Percentiles rank a stretch among this genome's conserved stretches.
Conservation (phyloP, 1,140 invertebrate species). For the Calliopsis andreniformis region DNA sequence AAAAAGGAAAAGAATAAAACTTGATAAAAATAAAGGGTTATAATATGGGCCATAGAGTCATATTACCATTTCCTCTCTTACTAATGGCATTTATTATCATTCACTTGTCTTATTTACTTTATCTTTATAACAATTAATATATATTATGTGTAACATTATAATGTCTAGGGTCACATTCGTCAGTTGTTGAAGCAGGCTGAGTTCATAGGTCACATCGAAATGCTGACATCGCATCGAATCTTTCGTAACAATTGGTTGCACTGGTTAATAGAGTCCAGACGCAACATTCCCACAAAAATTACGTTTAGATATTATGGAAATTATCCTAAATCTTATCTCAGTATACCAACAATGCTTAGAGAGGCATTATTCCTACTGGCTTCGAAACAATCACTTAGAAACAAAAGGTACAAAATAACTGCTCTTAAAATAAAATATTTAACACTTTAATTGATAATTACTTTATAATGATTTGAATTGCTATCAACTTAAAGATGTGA, state of each 20-base stretch:
- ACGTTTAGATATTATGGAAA: constrained; percentile 39
- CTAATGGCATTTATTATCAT: too few relatives aligned
- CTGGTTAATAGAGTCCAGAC: constrained; percentile 50
- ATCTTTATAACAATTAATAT: too few relatives aligned
- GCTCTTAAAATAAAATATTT: not conserved
- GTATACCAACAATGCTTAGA: constrained; percentile 18
- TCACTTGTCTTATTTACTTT: too few relatives aligned
- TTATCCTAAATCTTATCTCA: constrained; percentile 39
- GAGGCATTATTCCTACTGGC: constrained; percentile 51
- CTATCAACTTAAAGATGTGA: not conserved
- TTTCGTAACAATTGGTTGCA: constrained; percentile 57
- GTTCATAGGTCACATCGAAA: constrained; percentile 76
- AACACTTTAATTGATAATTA: constrained; percentile 27
- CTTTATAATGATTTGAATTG: constrained; percentile 1
- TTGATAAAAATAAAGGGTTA: too few relatives aligned
- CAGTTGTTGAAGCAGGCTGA: constrained; percentile 77
- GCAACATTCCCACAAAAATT: constrained; percentile 58
- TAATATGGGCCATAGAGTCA: too few relatives aligned
- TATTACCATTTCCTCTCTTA: too few relatives aligned
- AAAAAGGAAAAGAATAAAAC: too few relatives aligned
- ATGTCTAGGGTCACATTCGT: constrained; percentile 73
- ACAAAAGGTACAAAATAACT: constrained; percentile 26
- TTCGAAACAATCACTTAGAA: not conserved
- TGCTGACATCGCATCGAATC: constrained; percentile 60
- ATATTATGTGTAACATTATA: not conserved